phyloP scores from a whole-genome alignment of 2,113 vertebrate species.

The Ictalurus punctatus region DNA sequence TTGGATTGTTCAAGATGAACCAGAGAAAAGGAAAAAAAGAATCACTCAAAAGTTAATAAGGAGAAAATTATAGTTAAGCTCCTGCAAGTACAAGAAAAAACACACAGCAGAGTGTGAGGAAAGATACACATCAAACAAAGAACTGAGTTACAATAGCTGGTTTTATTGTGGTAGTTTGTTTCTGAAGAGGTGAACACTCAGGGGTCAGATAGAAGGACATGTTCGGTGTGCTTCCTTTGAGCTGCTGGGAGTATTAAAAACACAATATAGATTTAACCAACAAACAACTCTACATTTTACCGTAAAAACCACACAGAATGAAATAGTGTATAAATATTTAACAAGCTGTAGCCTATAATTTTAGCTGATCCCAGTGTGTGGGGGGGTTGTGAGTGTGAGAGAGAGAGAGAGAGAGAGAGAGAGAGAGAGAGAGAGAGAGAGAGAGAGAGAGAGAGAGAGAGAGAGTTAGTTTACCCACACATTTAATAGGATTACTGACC shows the following conservation, averaged over 20 bases:
- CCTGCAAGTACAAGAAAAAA: constrained; percentile 14
- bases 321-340: background rate
- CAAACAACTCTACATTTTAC: background rate
- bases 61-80: background rate
- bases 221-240: constrained; percentile 50
- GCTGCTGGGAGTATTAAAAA: constrained; percentile 37
- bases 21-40: background rate
- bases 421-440: too few species aligned
- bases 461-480: background rate
- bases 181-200: constrained; percentile 30
- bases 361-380: background rate
- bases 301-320: background rate
- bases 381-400: background rate
- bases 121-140: background rate
- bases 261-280: constrained; percentile 26
- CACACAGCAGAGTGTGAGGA: constrained; percentile 5
- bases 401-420: too few species aligned
- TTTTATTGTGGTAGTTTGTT: constrained; percentile 35
- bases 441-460: too few species aligned
- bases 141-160: constrained; percentile 35
- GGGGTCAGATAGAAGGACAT: constrained; percentile 58
- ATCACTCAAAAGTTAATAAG: background rate
- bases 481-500: constrained; percentile 62
- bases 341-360: background rate
- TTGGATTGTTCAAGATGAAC: background rate